Evolutionary conservation across 2,113 vertebrate species (phyloP), one percentile per base, ranked within the genome.

Genomic region (human (Homo sapiens)): DNA sequence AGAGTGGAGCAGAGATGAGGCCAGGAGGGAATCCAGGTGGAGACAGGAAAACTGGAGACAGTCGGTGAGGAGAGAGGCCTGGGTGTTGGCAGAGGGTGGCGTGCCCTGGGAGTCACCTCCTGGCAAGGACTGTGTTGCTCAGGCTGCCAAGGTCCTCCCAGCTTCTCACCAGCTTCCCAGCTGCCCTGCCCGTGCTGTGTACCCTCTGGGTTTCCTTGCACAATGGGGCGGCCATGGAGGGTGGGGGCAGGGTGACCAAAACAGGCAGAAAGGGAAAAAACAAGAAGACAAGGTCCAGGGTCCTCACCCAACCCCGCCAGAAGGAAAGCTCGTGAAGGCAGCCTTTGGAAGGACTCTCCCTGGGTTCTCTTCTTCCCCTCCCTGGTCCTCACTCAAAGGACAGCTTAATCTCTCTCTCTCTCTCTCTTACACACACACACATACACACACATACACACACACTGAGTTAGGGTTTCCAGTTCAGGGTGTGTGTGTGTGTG

Each of bases 221-320:
- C 72, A 80, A 17, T 30, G 22, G 30, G 30, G 48, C 43, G n/a
- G 78, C 78, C 13, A 0, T 59, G 23, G 9, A 48, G 64, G 43
- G 23, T 30, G 1, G 11, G 72, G 16, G 6, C 55, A 14, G 45
- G 57, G 87, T 64, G 38, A 87, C 61, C 73, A 6, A 90, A 79
- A 94, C 78, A 73, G 16, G 55, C 59, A 45, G 66, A 52, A 40
- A 40, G 59, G 32, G n/a, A 78, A n/a, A 68, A 75, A 90, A 90
- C 2, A 50, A 79, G 52, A 72, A 38, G 57, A 18, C 27, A 14
- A 59, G 0, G 17, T 73, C 76, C n/a, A 17, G 61, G 48, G 50
- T 64, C 32, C 52, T 23, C 55, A 5, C 12, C 50, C 38, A n/a
- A 17, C 17, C 38, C n/a, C 1, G 25, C 6, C 17, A 1, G 27